Evolutionary conservation across 2,888 invertebrate species (phyloP).

Genomic region (Epicampocera succincta): DNA sequence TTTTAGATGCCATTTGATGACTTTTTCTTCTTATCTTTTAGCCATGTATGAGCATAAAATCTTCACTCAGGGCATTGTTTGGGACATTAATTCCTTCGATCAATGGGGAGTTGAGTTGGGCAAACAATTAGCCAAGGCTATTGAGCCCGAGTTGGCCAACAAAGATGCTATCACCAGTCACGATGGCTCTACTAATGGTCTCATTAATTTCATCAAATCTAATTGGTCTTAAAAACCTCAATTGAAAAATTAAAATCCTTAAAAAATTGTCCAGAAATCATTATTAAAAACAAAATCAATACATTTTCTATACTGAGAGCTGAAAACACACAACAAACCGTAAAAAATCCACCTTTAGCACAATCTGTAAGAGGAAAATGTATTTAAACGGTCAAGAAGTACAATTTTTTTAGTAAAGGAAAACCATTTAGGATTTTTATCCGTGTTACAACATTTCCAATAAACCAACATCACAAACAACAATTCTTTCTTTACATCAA

Average conservation of each 20-base stretch:
- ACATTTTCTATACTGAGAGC: constrained; percentile 29
- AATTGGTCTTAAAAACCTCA: constrained; percentile 81
- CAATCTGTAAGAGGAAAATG: constrained; percentile 25
- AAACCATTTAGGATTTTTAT: constrained; percentile 18
- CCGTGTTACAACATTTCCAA: constrained; percentile 51
- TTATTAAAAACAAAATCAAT: background rate
- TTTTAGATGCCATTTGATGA: background rate
- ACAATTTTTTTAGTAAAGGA: constrained; percentile 42
- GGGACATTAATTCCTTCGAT: constrained; percentile 99
- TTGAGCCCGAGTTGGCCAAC: constrained; percentile 94
- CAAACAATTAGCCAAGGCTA: constrained; percentile 98
- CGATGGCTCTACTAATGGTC: constrained; percentile 97
- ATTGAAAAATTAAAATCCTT: background rate
- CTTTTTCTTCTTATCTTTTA: constrained; percentile 77
- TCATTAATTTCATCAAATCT: constrained; percentile 96
- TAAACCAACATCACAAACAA: constrained; percentile 32
- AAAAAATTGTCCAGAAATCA: constrained; percentile 17
- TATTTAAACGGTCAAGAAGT: constrained; percentile 27
- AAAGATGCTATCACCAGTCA: constrained; percentile 87
- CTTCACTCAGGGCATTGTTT: constrained; percentile 98
- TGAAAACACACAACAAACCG: background rate
- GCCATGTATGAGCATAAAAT: constrained; percentile 99
- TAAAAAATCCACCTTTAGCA: constrained; percentile 3
- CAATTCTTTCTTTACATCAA: constrained; percentile 16
- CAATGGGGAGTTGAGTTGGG: constrained; percentile 99